Conservation (phyloP, 1,140 invertebrate species). For the Medauroidea extradentata region DNA sequence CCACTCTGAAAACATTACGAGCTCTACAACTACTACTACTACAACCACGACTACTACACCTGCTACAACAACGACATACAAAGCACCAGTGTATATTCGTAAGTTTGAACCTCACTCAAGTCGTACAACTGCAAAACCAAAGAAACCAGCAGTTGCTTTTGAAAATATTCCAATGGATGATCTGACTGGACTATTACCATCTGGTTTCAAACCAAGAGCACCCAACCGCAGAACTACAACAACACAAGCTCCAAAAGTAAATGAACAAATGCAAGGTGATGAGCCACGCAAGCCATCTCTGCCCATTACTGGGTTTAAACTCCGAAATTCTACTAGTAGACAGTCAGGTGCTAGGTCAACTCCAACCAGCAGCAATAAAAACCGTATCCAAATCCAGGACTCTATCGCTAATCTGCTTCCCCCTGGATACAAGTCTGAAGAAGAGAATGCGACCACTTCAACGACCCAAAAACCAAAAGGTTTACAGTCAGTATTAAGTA, state of each 20-base stretch:
- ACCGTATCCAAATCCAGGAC: not conserved
- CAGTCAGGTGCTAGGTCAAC: slow-evolving; percentile 1
- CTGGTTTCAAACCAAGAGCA: slow-evolving; percentile 55
- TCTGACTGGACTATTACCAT: slow-evolving; percentile 52
- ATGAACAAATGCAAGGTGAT: not conserved
- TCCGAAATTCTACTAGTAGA: not conserved
- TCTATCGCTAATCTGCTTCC: not conserved
- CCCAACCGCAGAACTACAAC: not conserved
- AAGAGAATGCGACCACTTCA: not conserved
- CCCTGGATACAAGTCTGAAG: not conserved
- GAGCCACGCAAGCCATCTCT: not conserved
- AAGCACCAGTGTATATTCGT: slow-evolving; percentile 51
- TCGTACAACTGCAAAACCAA: slow-evolving; percentile 43
- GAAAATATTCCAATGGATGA: slow-evolving; percentile 59
- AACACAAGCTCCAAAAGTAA: not conserved
- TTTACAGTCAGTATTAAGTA: not conserved
- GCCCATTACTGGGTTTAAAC: too few species aligned
- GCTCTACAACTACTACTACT: slow-evolving; percentile 39
- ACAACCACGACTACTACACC: slow-evolving; percentile 28
- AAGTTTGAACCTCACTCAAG: slow-evolving; percentile 59
- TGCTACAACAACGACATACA: slow-evolving; percentile 18
- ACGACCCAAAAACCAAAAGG: not conserved
- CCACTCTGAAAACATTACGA: slow-evolving; percentile 12
- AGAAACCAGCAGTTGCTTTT: slow-evolving; percentile 36
- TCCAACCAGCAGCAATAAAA: not conserved